A percentile compares a stretch with the other conserved stretches of the same genome.
phyloP scores from a whole-genome alignment of 2,888 invertebrate species.

The Plebejus argus region DNA sequence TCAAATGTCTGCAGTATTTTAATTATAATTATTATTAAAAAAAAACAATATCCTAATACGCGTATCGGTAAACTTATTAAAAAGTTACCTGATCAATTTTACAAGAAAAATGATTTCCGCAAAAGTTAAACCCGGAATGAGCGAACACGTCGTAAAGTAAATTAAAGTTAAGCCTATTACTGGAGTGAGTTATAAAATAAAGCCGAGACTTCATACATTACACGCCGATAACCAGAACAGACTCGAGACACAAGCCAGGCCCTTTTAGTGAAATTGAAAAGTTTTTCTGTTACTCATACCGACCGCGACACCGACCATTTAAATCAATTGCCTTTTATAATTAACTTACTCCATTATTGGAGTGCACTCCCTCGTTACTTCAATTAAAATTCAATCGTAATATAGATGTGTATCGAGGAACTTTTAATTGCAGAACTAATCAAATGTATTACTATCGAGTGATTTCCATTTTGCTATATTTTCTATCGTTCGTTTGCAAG shows the following conservation, averaged over 20 bases:
- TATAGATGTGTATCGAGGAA: conserved; percentile 72
- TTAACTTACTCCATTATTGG: conserved; percentile 75
- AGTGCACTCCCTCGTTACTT: conserved; percentile 74
- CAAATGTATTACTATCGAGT: conserved; percentile 57
- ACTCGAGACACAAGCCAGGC: conserved; percentile 81
- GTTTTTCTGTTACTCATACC: conserved; percentile 81
- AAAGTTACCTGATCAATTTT: not conserved
- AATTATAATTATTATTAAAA: no score
- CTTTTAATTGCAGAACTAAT: conserved; percentile 66
- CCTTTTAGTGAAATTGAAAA: conserved; percentile 82
- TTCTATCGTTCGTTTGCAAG: not conserved
- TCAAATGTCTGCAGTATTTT: no score
- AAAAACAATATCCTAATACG: no score
- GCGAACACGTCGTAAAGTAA: conserved; percentile 64
- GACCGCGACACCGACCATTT: conserved; percentile 75
- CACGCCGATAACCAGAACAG: conserved; percentile 81
- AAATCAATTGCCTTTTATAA: conserved; percentile 81
- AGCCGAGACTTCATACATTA: conserved; percentile 80
- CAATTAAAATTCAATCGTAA: conserved; percentile 76
- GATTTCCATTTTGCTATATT: not conserved
- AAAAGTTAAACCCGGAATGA: conserved; percentile 50
- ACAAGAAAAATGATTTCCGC: not conserved
- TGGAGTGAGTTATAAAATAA: conserved; percentile 80
- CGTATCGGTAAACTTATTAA: not conserved
- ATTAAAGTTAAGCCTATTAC: conserved; percentile 76